Evolutionary conservation across 2,888 invertebrate species (phyloP), one percentile per base, ranked within the genome.

Genomic region (Venustoraphidia nigricollis): DNA sequence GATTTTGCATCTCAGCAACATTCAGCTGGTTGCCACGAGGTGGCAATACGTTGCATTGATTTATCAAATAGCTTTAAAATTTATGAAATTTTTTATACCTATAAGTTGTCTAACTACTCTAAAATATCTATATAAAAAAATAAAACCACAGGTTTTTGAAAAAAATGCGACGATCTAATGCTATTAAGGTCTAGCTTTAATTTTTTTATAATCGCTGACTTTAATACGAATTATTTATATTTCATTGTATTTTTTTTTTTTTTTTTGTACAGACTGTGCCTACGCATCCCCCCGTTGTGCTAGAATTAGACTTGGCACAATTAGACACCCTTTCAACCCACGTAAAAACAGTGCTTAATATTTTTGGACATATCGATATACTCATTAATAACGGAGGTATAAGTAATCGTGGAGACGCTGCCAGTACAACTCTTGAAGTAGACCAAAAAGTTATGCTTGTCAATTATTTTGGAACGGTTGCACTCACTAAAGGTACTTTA

Each of bases 391-490:
- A 95, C 75, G 91, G 89, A 39, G 96, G 96, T 1, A 76, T 94
- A 47, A 83, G 86, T 14, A 77, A 82, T 50, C 73, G 94, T 56
- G 91, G 91, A 1, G 76, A 79, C 55, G 77, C 84, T 45, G 56
- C 79, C 14, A 73, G 82, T 42, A 91, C 95, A 0, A 72, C 77
- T 40, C 65, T 89, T 38, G 83, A 88, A 61, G 89, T 95, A 9
- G 85, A 92, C 65, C 73, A 82, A 51, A 81, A 83, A 69, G 74
- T 96, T 41, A 95, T 97, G 95, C 69, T 79, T 37, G 82, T 93
- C 8, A 98, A 98, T 71, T 97, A 91, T 66, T 92, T 97, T 70
- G 95, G 95, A 11, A 78, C 92, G 54, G 80, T 95, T 47, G 87
- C 86, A 36, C 67, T 97, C 34, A 91, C 93, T 1, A 93, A 92